Conservation (phyloP, 2,888 invertebrate genomes). For the Pardosa pseudoannulata region DNA sequence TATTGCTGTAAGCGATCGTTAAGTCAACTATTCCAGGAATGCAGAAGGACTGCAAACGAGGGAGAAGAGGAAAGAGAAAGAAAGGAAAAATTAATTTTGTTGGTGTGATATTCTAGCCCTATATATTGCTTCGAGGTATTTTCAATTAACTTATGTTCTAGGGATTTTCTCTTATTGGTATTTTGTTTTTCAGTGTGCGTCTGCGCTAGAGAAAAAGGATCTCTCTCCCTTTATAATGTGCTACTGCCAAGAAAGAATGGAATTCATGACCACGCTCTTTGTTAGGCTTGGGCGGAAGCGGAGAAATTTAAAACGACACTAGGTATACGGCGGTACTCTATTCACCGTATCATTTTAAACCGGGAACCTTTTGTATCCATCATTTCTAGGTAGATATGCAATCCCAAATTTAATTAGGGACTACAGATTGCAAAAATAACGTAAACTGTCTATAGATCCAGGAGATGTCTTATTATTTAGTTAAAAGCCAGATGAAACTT, state of each 20-base stretch:
- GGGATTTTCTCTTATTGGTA: constrained; percentile 50
- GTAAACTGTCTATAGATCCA: too few species aligned
- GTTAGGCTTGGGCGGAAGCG: background rate
- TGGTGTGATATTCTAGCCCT: constrained; percentile 60
- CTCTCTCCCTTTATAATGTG: background rate
- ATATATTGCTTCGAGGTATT: constrained; percentile 57
- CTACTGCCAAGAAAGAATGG: background rate
- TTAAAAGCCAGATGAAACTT: too few species aligned
- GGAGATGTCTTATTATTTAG: too few species aligned
- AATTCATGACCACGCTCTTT: background rate
- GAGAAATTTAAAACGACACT: background rate
- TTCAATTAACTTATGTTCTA: constrained; percentile 63
- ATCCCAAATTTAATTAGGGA: too few species aligned
- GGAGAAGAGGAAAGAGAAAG: constrained; percentile 25
- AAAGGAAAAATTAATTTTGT: constrained; percentile 56
- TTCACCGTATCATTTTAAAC: too few species aligned
- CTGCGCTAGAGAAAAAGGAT: background rate
- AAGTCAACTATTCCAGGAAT: constrained; percentile 67
- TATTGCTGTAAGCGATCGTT: constrained; percentile 61
- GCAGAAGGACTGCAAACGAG: constrained; percentile 52
- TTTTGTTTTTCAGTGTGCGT: constrained; percentile 4
- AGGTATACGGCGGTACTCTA: background rate
- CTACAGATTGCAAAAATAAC: too few species aligned
- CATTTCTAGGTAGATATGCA: too few species aligned
- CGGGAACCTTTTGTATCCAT: too few species aligned